These are phyloP conservation scores for Junonia oenone DNA, from an alignment of 2,888 invertebrate species.

Conservation along the genomic window DNA sequence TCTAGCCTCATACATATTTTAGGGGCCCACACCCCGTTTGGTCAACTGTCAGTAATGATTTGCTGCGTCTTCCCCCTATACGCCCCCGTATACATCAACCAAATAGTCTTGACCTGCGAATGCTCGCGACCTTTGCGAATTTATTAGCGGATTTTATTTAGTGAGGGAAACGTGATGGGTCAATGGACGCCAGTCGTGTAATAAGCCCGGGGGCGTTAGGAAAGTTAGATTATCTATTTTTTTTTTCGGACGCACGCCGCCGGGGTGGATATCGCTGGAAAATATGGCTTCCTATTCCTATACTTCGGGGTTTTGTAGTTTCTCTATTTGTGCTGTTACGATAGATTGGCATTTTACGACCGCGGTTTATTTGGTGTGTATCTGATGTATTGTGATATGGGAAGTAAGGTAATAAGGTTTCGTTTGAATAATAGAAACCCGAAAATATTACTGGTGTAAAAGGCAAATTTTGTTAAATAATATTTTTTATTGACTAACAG, in stretches of 20 bases:
- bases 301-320: slow-evolving; percentile 51
- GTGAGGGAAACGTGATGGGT: slow-evolving; percentile 26
- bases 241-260: slow-evolving; percentile 68
- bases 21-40: slow-evolving; percentile 73
- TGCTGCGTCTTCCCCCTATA: slow-evolving; percentile 67
- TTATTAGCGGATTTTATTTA: slow-evolving; percentile 16
- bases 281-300: slow-evolving; percentile 77
- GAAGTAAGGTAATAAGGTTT: slow-evolving; percentile 2
- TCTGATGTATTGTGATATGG: slow-evolving; percentile 16
- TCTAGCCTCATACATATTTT: slow-evolving; percentile 77
- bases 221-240: slow-evolving; percentile 75
- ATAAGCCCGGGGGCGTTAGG: slow-evolving; percentile 63
- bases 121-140: slow-evolving; percentile 9
- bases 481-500: no score
- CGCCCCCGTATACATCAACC: slow-evolving; percentile 57
- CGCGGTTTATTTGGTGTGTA: slow-evolving; percentile 32
- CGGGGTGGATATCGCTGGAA: slow-evolving; percentile 69
- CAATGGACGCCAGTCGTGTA: slow-evolving; percentile 38
- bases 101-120: slow-evolving; percentile 35
- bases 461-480: no score
- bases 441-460: slow-evolving; percentile 7
- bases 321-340: slow-evolving; percentile 44
- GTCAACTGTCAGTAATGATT: slow-evolving; percentile 81
- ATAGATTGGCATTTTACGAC: slow-evolving; percentile 33
- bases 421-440: neutral